Evolutionary conservation across 2,888 invertebrate species (phyloP).

Genomic region (Leptogaster cylindrica): DNA sequence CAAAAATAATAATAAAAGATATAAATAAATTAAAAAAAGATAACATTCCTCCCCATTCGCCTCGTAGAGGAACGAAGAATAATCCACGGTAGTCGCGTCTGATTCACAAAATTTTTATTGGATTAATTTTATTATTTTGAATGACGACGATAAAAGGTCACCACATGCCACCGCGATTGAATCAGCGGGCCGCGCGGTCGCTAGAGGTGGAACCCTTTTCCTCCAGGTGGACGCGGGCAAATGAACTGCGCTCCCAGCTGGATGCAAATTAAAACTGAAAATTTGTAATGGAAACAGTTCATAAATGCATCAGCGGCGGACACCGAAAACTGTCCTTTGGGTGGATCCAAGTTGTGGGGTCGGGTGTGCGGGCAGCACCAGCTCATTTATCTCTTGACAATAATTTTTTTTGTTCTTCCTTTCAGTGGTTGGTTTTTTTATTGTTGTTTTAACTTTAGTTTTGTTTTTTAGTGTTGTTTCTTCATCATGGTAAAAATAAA

Average conservation of each 20-base stretch:
- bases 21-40: not conserved
- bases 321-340: not conserved
- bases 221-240: not conserved
- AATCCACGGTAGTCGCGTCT: slow-evolving; percentile 40
- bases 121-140: slow-evolving; percentile 37
- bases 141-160: slow-evolving; percentile 41
- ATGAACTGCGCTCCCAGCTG: slow-evolving; percentile 25
- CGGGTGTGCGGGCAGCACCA: too few relatives aligned
- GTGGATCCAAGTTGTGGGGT: too few relatives aligned
- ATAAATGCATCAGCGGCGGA: slow-evolving; percentile 35
- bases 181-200: not conserved
- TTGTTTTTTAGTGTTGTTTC: slow-evolving; percentile 32
- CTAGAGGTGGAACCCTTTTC: not conserved
- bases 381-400: slow-evolving; percentile 40
- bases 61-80: slow-evolving; percentile 2
- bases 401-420: too few relatives aligned
- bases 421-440: too few relatives aligned
- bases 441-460: too few relatives aligned
- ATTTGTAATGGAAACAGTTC: slow-evolving; percentile 34
- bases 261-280: slow-evolving; percentile 39
- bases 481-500: slow-evolving; percentile 23
- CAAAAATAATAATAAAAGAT: not conserved
- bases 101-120: slow-evolving; percentile 36
- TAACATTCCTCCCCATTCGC: not conserved
- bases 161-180: slow-evolving; percentile 31